Evolutionary conservation across 2,113 vertebrate genomes (phyloP).

Genomic region (Euleptes europaea): DNA sequence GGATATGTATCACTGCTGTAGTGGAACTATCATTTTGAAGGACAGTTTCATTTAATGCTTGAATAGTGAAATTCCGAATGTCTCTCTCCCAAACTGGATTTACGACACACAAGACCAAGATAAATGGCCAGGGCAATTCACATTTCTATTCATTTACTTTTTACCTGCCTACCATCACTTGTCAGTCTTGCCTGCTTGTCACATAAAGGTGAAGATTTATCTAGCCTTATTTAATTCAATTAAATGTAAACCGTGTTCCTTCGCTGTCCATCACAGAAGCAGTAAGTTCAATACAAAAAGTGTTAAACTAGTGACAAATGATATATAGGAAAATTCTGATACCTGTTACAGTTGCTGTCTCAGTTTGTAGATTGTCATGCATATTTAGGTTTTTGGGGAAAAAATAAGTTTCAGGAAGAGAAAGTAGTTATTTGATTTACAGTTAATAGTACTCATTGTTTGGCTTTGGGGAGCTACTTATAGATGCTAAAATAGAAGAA

Average conservation of each 20-base stretch:
- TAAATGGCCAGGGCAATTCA: conserved; percentile 45
- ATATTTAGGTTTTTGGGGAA: not conserved
- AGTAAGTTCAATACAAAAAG: conserved; percentile 40
- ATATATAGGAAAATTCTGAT: not conserved
- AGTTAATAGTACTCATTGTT: not conserved
- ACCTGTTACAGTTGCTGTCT: not conserved
- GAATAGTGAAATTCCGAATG: conserved; percentile 57
- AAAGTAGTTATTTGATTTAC: not conserved
- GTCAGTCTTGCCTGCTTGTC: conserved; percentile 46
- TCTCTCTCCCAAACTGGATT: conserved; percentile 48
- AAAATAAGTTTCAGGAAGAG: not conserved
- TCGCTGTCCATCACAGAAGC: conserved; percentile 20
- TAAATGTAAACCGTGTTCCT: conserved; percentile 49
- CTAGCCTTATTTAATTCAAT: conserved; percentile 40
- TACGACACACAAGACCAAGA: conserved; percentile 33
- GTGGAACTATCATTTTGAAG: conserved; percentile 43
- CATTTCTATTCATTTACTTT: conserved; percentile 56
- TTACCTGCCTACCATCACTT: conserved; percentile 47
- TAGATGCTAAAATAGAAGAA: not conserved
- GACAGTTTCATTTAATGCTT: conserved; percentile 61
- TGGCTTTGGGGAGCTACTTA: not conserved
- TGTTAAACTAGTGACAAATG: conserved; percentile 6
- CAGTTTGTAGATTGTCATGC: not conserved
- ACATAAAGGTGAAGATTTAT: conserved; percentile 45
- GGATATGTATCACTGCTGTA: conserved; percentile 40